Evolutionary conservation across 2,113 vertebrate species (phyloP).

Genomic region (human (Homo sapiens)): GRCh38 chr4:32294001-32294500

Average conservation of each 20-base stretch:
- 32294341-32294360: no score
- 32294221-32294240: neutral
- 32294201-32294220: neutral
- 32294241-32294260: neutral
- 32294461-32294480: neutral
- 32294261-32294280: neutral
- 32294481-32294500: neutral
- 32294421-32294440: neutral
- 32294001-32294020: neutral
- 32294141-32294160: neutral
- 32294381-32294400: neutral
- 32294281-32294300: neutral
- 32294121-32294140: neutral
- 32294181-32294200: neutral
- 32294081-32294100: neutral
- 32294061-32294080: neutral
- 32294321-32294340: neutral
- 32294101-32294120: neutral
- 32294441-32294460: neutral
- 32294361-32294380: neutral
- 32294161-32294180: neutral
- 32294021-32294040: neutral
- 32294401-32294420: neutral
- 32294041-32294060: neutral
- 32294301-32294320: neutral